Percentiles rank a stretch among this genome's conserved stretches.
phyloP scores from a whole-genome alignment of 2,797 vertebrate species.

The Neomorphus geoffroyi region DNA sequence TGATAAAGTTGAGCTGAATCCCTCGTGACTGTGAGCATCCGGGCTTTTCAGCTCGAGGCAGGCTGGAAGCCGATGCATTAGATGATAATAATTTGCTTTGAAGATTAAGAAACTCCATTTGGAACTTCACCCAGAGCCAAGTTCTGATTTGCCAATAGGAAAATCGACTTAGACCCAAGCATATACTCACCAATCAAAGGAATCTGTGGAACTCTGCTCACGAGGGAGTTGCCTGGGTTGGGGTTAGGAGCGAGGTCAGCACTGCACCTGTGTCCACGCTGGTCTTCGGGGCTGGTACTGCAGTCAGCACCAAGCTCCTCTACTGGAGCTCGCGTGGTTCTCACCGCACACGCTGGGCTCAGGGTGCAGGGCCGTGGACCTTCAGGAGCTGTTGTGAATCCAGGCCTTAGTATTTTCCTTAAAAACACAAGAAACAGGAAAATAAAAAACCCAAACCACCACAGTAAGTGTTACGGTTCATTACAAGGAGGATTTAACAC shows the following conservation, averaged over 20 bases:
- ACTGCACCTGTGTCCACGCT: rapidly evolving
- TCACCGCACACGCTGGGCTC: not conserved
- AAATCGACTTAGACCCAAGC: not conserved
- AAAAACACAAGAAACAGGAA: not conserved
- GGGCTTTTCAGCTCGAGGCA: not conserved
- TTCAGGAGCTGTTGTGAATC: rapidly evolving
- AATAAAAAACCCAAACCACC: rapidly evolving
- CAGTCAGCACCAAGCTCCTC: not conserved
- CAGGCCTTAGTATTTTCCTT: not conserved
- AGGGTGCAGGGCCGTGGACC: not conserved
- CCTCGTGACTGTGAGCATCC: not conserved
- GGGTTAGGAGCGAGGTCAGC: not conserved
- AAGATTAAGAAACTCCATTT: not conserved
- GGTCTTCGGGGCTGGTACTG: rapidly evolving
- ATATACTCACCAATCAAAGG: not conserved
- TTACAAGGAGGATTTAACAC: not conserved
- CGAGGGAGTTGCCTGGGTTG: not conserved
- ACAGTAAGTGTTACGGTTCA: not conserved
- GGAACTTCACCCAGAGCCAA: not conserved
- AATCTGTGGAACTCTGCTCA: not conserved
- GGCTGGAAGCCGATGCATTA: rapidly evolving
- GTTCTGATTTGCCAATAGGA: not conserved
- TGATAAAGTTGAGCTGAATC: not conserved
- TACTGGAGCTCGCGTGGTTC: rapidly evolving
- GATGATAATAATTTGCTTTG: rapidly evolving